A percentile compares a stretch with the other conserved stretches of the same genome.
These are phyloP conservation scores for Gymnocypris eckloni DNA, from an alignment of 2,797 vertebrate species.

Conservation along the genomic window DNA sequence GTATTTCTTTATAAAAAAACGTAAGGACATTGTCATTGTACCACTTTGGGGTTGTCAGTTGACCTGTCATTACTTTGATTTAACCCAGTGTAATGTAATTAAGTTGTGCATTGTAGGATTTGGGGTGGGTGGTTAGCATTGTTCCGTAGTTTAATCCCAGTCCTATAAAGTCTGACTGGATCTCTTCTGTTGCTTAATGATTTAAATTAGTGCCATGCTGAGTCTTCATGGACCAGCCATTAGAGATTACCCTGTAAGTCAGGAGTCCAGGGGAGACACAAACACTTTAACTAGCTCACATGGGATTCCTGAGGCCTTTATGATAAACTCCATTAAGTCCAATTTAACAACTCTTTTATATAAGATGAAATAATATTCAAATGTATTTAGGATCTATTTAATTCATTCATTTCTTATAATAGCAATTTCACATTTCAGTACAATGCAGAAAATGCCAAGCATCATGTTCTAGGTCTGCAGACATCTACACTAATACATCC, in stretches of 20 bases:
- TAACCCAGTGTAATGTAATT: constrained; percentile 51
- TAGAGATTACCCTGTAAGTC: constrained; percentile 34
- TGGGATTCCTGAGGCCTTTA: neutral
- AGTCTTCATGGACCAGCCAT: constrained; percentile 57
- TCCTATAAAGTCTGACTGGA: constrained; percentile 66
- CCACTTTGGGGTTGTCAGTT: neutral
- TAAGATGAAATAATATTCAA: neutral
- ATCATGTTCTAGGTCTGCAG: neutral
- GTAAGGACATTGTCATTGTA: neutral
- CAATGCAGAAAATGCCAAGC: neutral
- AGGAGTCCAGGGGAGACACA: constrained; percentile 50
- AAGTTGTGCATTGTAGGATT: constrained; percentile 45
- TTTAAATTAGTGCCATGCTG: constrained; percentile 58
- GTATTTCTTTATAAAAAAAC: neutral
- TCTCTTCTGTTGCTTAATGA: constrained; percentile 61
- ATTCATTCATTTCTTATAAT: neutral
- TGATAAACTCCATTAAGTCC: neutral
- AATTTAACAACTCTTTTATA: neutral
- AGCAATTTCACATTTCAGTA: neutral
- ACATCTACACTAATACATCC: neutral
- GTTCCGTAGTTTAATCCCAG: constrained; percentile 68
- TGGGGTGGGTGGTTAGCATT: constrained; percentile 42
- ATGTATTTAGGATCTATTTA: neutral
- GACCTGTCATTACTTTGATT: constrained; percentile 4
- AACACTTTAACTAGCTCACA: neutral